Conservation (phyloP, 2,888 invertebrate species). For the Axea sp. region DNA sequence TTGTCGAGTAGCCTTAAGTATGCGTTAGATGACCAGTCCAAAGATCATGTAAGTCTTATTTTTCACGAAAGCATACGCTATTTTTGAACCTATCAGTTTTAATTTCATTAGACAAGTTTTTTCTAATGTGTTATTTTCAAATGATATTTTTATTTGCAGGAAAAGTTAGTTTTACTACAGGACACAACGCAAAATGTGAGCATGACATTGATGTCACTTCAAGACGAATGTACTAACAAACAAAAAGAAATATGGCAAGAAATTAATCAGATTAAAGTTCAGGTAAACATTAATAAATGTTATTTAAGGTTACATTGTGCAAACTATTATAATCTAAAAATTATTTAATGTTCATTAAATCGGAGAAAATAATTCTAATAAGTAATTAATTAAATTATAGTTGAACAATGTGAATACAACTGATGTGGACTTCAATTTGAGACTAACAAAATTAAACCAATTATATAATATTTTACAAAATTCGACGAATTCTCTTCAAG, state of each 20-base stretch:
- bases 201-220: constrained; percentile 77
- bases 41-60: constrained; percentile 77
- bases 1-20: constrained; percentile 78
- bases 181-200: constrained; percentile 78
- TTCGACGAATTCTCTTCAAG: constrained; percentile 65
- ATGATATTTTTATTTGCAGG: constrained; percentile 69
- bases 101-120: no score
- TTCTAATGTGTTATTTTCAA: constrained; percentile 17
- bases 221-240: constrained; percentile 72
- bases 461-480: constrained; percentile 68
- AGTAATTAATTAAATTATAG: constrained; percentile 64
- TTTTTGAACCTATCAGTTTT: no score
- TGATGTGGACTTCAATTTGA: constrained; percentile 63
- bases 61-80: constrained; percentile 8
- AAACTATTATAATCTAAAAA: no score
- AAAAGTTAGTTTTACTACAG: constrained; percentile 74
- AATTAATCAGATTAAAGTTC: constrained; percentile 69
- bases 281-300: constrained; percentile 65
- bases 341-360: no score
- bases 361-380: no score
- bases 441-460: constrained; percentile 68
- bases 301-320: no score
- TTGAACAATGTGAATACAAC: constrained; percentile 64
- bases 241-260: constrained; percentile 66
- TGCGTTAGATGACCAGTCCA: constrained; percentile 77